A percentile compares a stretch with the other conserved stretches of the same genome.
phyloP scores from a whole-genome alignment of 2,888 invertebrate species.

The Conomelus anceps region DNA sequence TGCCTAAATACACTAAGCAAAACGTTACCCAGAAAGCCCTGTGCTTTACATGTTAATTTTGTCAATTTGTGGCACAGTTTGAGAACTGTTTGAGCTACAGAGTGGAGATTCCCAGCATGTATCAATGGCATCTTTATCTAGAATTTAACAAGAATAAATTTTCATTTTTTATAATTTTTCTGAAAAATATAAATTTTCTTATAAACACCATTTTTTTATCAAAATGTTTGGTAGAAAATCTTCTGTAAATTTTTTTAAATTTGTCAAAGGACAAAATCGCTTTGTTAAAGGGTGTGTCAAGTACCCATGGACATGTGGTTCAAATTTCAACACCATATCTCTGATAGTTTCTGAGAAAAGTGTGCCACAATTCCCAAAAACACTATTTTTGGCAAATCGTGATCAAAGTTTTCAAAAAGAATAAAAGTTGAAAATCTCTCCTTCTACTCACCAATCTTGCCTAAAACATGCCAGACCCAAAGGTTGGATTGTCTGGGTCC shows the following conservation, averaged over 20 bases:
- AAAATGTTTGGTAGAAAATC: background rate
- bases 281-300: background rate
- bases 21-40: background rate
- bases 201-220: background rate
- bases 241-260: background rate
- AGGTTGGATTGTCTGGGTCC: constrained; percentile 7
- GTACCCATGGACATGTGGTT: background rate
- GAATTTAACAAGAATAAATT: background rate
- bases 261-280: background rate
- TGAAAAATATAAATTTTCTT: background rate
- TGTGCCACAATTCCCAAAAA: background rate
- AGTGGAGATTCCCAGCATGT: background rate
- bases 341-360: background rate
- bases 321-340: background rate
- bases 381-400: background rate
- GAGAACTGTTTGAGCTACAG: background rate
- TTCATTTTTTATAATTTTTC: background rate
- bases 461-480: constrained; percentile 18
- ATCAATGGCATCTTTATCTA: background rate
- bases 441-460: background rate
- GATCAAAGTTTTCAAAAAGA: background rate
- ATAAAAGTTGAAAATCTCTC: background rate
- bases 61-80: background rate
- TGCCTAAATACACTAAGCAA: no score
- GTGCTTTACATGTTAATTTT: background rate